Evolutionary conservation across 2,888 invertebrate genomes (phyloP), one percentile per base, ranked within the genome.

Genomic region (Elegia similella): DNA sequence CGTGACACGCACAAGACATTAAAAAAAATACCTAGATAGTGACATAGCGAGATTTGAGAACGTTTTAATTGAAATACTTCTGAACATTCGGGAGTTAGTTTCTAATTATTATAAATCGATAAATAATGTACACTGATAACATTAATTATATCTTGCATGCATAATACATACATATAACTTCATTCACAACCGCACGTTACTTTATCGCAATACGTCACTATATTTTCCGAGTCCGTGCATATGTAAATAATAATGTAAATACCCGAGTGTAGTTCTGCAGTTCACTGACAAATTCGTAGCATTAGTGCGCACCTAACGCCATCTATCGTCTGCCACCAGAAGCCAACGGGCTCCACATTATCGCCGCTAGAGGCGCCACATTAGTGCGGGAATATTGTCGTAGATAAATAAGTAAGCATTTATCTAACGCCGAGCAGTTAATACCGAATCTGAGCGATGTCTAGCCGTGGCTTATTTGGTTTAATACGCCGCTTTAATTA

Each of bases 321-420:
- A 60, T 60, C 59, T 60, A 57, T 32, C 47, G 42, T 43, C 6
- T 15, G 13, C 12, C 38, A n/a, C 29, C 13, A 17, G 52, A 60
- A 60, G 38, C 59, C 47, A 55, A 55, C 50, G 17, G 16, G 50
- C 38, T 50, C 34, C 50, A 46, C 47, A 38, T 38, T n/a, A 29
- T 43, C 38, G 34, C 16, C 50, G 50, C 50, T 34, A 17, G 50
- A 8, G 34, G 50, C 50, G 34, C 34, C 17, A 12, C 34, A 50
- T 72, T 68, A 43, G 42, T 30, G 23, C 15, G 30, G 67, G 70
- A 69, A 72, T 67, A 68, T 65, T 69, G 67, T 69, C 73, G 70
- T 71, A 73, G 50, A 80, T 70, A 75, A 77, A 78, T 77, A 73
- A 66, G 63, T 63, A 69, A 74, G 74, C 78, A 80, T 80, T 80